A percentile compares a stretch with the other conserved stretches of the same genome.
Evolutionary conservation across 1,140 invertebrate genomes (phyloP).

Genomic region (Bombus huntii): DNA sequence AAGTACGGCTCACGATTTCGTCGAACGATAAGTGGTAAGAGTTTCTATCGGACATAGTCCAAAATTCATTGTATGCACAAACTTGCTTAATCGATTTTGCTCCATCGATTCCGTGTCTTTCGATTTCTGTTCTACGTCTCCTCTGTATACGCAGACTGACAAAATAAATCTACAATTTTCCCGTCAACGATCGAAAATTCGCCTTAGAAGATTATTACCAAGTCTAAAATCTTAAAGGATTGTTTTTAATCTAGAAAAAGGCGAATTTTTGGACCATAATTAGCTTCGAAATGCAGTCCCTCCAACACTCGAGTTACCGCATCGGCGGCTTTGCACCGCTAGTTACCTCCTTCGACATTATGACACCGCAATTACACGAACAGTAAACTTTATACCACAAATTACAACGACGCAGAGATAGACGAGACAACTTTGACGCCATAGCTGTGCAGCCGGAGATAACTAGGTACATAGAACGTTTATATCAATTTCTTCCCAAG

Average conservation of each 20-base stretch:
- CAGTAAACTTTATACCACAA: slow-evolving; percentile 34
- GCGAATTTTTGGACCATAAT: slow-evolving; percentile 13
- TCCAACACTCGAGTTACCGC: background rate
- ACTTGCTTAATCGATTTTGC: background rate
- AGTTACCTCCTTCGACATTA: slow-evolving; percentile 19
- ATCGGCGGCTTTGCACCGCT: slow-evolving; percentile 1
- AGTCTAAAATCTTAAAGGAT: background rate
- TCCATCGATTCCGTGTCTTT: background rate
- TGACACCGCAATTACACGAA: slow-evolving; percentile 29
- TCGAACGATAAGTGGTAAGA: slow-evolving; percentile 48
- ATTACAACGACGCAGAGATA: slow-evolving; percentile 18
- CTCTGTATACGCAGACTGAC: background rate
- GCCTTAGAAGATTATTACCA: background rate
- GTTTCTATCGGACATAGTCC: background rate
- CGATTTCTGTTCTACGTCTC: background rate
- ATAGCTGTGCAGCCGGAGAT: background rate
- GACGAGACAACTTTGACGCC: slow-evolving; percentile 4
- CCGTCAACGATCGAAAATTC: background rate
- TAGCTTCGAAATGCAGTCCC: background rate
- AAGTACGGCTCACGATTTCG: slow-evolving; percentile 24
- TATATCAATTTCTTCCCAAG: background rate
- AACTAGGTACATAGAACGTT: slow-evolving; percentile 8
- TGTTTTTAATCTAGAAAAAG: background rate
- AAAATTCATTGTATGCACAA: background rate
- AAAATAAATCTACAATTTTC: background rate